These are phyloP conservation scores for Grantiella picta DNA, from an alignment of 2,113 vertebrate species.

Conservation along the genomic window DNA sequence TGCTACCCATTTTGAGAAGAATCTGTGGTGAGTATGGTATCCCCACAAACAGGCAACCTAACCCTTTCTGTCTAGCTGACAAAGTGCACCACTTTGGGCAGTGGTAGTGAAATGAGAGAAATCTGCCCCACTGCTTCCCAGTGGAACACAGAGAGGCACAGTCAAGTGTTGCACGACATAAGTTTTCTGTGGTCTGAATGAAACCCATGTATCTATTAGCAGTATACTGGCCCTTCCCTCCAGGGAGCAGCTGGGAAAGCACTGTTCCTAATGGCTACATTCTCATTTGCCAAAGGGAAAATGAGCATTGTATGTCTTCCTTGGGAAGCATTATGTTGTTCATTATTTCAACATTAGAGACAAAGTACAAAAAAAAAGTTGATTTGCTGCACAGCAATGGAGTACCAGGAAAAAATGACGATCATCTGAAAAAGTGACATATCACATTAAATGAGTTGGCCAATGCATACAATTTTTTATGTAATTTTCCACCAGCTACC, in stretches of 20 bases:
- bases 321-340: background rate
- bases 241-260: background rate
- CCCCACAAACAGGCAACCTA: background rate
- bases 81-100: background rate
- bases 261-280: background rate
- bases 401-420: background rate
- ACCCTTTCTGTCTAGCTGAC: background rate
- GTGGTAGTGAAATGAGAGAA: background rate
- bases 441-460: background rate
- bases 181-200: background rate
- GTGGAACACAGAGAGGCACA: background rate
- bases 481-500: conserved; percentile 15
- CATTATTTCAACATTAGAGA: conserved; percentile 28
- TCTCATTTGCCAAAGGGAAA: conserved; percentile 23
- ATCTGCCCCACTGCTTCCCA: background rate
- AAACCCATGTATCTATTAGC: background rate
- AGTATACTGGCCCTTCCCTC: background rate
- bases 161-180: background rate
- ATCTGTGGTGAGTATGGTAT: background rate
- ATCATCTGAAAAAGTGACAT: background rate
- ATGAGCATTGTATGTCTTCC: background rate
- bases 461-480: background rate
- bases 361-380: background rate
- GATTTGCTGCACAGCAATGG: background rate
- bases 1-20: background rate